Conservation (phyloP, 2,797 vertebrate genomes). For the Anomalospiza imberbis region DNA sequence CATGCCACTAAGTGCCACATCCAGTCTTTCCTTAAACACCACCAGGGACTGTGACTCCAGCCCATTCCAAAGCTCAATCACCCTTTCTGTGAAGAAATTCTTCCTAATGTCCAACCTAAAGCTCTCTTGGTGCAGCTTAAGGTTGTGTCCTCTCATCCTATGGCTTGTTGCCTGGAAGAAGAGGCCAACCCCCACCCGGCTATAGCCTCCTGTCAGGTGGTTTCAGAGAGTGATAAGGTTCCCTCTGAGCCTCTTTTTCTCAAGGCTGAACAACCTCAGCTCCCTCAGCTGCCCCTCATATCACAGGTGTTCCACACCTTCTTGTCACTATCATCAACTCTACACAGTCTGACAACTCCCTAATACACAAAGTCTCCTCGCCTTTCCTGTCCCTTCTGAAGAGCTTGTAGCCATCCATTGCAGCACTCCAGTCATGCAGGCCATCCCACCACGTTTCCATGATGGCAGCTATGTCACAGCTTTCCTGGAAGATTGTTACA, state of each 20-base stretch:
- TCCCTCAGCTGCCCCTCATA: not conserved
- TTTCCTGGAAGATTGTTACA: not conserved
- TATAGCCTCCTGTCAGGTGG: not conserved
- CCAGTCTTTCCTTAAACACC: not conserved
- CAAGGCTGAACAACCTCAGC: not conserved
- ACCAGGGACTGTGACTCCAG: not conserved
- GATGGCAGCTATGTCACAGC: not conserved
- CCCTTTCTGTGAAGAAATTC: not conserved
- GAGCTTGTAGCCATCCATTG: not conserved
- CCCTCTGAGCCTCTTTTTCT: not conserved
- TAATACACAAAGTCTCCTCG: not conserved
- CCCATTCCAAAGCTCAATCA: not conserved
- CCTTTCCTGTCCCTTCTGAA: not conserved
- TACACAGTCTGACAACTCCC: not conserved
- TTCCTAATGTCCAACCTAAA: not conserved
- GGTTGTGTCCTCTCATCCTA: not conserved
- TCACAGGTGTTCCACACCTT: not conserved
- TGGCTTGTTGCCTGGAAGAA: not conserved
- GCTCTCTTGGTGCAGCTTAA: not conserved
- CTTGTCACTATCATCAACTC: not conserved
- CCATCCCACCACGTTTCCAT: not conserved
- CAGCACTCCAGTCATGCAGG: not conserved
- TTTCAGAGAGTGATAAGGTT: not conserved
- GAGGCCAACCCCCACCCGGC: accelerated
- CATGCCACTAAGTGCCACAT: not conserved